Evolutionary conservation across 2,113 vertebrate species (phyloP), one percentile per base, ranked within the genome.

Genomic region (Eurystomus gularis): DNA sequence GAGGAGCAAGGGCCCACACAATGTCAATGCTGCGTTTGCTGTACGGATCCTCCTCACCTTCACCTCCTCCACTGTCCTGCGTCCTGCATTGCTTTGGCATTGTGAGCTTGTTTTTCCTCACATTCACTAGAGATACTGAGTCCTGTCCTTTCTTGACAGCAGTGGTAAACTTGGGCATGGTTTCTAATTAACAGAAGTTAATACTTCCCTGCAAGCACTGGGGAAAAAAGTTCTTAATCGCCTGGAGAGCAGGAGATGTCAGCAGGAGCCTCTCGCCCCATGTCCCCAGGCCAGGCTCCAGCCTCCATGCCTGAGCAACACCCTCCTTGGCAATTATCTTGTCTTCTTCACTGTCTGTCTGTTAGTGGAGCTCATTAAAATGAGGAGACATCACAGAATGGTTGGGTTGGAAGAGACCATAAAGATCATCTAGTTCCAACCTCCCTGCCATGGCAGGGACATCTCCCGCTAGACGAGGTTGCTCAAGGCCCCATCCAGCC

Each of bases 121-220:
- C 16, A 7, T 40, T 79, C 39, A 68, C 75, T 78, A 68, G 20
- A 4, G 44, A 88, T 23, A 40, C 7, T 0, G 5, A 75, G 54
- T 23, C 39, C 19, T 46, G 37, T 17, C 80, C 35, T 39, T 82
- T 70, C 61, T 55, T 58, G 46, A 80, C 33, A 40, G 61, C 75
- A 66, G 40, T 35, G 39, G 60, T 28, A 49, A 87, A 82, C 52
- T 48, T 3, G 4, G 77, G 31, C 49, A 82, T 78, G 25, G n/a
- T 55, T 95, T 94, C 68, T 95, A 64, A 92, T 76, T 75, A 96
- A 85, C 2, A 73, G 26, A 81, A 85, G 73, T 46, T 76, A 54
- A 42, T 68, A 81, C 69, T 79, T 95, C 81, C 42, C 80, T 93
- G 54, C 35, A 95, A 94, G 29, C 33, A 17, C 20, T 39, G 17